Evolutionary conservation across 2,888 invertebrate species (phyloP), one percentile per base, ranked within the genome.

Genomic region (Lamellibrachia columna): DNA sequence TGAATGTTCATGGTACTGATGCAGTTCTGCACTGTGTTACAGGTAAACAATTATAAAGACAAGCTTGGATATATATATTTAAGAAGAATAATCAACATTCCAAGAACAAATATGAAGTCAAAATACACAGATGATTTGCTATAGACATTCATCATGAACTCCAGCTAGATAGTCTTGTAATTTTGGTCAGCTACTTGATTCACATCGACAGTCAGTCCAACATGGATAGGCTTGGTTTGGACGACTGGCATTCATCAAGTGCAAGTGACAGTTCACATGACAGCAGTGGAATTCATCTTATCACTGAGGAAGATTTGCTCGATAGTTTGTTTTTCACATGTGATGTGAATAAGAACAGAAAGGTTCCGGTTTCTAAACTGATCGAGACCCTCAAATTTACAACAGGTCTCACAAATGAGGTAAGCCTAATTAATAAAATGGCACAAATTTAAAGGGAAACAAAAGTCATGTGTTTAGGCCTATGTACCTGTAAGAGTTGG

Each of bases 171-270:
- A 75, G n/a, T 22, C 0, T 75, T 75, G 75, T 75, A 75, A 75
- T 75, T 75, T 75, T 75, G 75, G 55, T 22, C 4, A 75, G 75
- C 75, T 22, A 75, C 75, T 75, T 75, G 15, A 75, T 75, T 75
- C 75, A 75, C 75, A 22, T 22, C 15, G 75, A 75, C 4, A n/a
- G 40, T 40, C 40, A 40, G 40, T 40, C 40, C 40, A 75, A 75
- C 75, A 75, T 75, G 75, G 75, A 75, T 75, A 6, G 75, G 75
- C 22, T 75, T 15, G n/a, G 75, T 22, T 3, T 22, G 75, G 75
- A 75, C 22, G 75, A 75, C 75, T 75, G 75, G 75, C 75, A 75
- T 75, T 75, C 75, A n/a, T 75, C 75, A 75, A 75, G 75, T 75
- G 75, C 75, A 15, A 75, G 75, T 75, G 75, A 75, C 75, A 75